phyloP scores from a whole-genome alignment of 2,113 vertebrate genomes.

The Sinocyclocheilus grahami region DNA sequence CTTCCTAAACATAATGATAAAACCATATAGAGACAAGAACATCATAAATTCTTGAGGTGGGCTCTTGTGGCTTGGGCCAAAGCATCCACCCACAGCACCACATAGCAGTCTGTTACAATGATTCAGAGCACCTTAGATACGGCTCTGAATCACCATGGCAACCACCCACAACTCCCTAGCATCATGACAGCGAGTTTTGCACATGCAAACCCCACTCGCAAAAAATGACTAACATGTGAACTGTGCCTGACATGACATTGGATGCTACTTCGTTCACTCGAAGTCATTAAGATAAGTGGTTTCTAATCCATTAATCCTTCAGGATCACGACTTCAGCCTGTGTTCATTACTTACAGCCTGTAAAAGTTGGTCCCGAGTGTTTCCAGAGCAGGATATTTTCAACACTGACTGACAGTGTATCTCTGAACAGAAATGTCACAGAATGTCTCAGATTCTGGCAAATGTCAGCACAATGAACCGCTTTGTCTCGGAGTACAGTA shows the following conservation, averaged over 20 bases:
- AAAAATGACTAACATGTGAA: neutral
- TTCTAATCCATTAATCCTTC: constrained; percentile 21
- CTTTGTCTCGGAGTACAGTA: constrained; percentile 23
- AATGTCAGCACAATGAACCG: constrained; percentile 70
- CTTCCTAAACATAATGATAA: neutral
- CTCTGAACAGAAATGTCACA: constrained; percentile 66
- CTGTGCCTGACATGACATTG: neutral
- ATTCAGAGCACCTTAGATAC: constrained; percentile 16
- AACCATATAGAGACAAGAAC: neutral
- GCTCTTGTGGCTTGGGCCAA: neutral
- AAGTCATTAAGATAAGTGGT: constrained; percentile 27
- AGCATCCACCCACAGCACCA: neutral
- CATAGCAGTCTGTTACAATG: constrained; percentile 1
- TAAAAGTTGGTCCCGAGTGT: neutral
- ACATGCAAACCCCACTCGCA: neutral
- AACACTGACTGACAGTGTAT: neutral
- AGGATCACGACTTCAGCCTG: neutral
- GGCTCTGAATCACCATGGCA: neutral
- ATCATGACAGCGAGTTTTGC: no score
- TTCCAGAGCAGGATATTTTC: constrained; percentile 6
- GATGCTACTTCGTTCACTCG: neutral
- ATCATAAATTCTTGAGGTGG: neutral
- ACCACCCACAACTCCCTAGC: neutral
- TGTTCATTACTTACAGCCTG: neutral
- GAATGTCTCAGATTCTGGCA: constrained; percentile 64